Evolutionary conservation across 2,113 vertebrate genomes (phyloP), one percentile per base, ranked within the genome.

Genomic region (Periophthalmus modestus): DNA sequence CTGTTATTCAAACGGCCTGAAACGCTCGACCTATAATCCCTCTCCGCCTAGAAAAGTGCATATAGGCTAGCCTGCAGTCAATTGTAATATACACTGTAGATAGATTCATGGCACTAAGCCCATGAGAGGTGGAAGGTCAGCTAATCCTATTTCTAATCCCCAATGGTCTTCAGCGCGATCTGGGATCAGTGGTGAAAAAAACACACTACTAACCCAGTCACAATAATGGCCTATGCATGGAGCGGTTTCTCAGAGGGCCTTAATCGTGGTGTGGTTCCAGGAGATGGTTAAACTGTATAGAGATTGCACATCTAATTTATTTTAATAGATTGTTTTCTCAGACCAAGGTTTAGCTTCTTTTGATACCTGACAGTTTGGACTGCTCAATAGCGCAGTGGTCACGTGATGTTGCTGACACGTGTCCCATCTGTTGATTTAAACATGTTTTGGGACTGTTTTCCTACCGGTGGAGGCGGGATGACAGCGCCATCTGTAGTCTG

Each of bases 81-180:
- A 75, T 73, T 82, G 72, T 72, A 72, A 82, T 69, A 70, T 71
- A 77, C 66, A 62, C 73, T 79, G 65, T 69, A 69, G 65, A 80
- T 81, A 67, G 76, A 75, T 78, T 68, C 28, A 81, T 82, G 72
- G 52, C 73, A 67, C 72, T 84, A 77, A 83, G 69, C 73, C 52
- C 21, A 50, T 70, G 71, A 72, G 67, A 69, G 79, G 74, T 72
- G n/a, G 69, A 68, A 81, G 82, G 82, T 89, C 84, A 85, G 73
- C 73, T 85, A 91, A 92, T 89, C 83, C 82, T 72, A 67, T 85
- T 63, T 82, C 85, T 91, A 90, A 92, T 90, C 83, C 80, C 74
- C 72, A 34, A 24, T 72, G 68, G 81, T 84, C 66, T 69, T 86
- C 78, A 39, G 69, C 43, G 82, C 73, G 74, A 80, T 85, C 74